A percentile compares a stretch with the other conserved stretches of the same genome.
Conservation (phyloP, 1,140 invertebrate species). For the Pseudomyrmex cubaensis region DNA sequence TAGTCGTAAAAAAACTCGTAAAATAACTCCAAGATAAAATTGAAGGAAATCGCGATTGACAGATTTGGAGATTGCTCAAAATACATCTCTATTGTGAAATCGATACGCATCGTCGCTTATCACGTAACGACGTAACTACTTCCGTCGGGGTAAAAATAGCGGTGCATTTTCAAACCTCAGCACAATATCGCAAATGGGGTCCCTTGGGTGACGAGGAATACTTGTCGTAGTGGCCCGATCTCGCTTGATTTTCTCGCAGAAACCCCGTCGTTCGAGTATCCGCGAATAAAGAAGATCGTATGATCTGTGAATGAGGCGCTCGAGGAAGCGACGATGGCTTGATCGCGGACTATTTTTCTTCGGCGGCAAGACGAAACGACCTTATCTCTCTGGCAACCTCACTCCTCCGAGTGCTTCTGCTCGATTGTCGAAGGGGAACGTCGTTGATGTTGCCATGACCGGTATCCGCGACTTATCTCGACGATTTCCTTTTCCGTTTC, state of each 20-base stretch:
- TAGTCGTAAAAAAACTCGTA: neutral
- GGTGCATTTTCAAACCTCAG: constrained; percentile 21
- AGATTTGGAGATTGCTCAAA: neutral
- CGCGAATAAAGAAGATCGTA: constrained; percentile 45
- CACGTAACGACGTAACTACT: neutral
- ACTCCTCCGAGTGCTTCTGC: constrained; percentile 38
- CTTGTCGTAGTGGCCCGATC: constrained; percentile 10
- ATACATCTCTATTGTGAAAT: neutral
- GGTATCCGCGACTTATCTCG: constrained; percentile 64
- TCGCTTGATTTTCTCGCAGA: constrained; percentile 4
- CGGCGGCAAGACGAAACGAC: constrained; percentile 51
- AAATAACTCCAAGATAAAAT: neutral
- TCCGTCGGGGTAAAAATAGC: constrained; percentile 20
- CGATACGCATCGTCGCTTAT: constrained; percentile 7
- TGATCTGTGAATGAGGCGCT: constrained; percentile 7
- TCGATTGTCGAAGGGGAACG: constrained; percentile 42
- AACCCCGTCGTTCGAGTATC: neutral
- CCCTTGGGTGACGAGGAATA: constrained; percentile 11
- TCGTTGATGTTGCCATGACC: constrained; percentile 1
- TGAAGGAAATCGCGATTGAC: neutral
- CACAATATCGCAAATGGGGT: constrained; percentile 47
- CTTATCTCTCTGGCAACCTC: constrained; percentile 57
- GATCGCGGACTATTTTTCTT: constrained; percentile 40
- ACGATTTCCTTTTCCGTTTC: constrained; percentile 44
- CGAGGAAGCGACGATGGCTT: constrained; percentile 27